Evolutionary conservation across 2,888 invertebrate genomes (phyloP), one percentile per base, ranked within the genome.

Genomic region (Dicycla oo): DNA sequence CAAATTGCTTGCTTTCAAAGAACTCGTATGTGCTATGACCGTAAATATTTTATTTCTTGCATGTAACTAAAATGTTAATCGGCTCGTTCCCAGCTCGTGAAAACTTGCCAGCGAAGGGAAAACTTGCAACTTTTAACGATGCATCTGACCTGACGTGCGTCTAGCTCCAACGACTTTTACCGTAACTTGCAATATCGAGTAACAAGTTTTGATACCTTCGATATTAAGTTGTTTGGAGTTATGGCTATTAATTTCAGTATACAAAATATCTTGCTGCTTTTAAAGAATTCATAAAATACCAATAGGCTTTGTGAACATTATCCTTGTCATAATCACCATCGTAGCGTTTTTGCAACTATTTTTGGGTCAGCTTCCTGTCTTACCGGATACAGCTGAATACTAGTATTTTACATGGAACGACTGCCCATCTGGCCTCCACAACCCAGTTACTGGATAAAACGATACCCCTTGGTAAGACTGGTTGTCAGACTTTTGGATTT

Each of bases 61-160:
- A 56, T 61, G 47, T 56, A 62, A 56, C 54, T 69, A 57, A 62
- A 45, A 75, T 61, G 61, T 66, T 65, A 67, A 69, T 63, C 43
- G 30, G 30, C 53, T 71, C 70, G 68, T 61, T 74, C 15, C 26
- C 23, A 58, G 57, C 63, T 60, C 34, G 70, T 73, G 63, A 67
- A 65, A 82, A 78, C 70, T 83, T 67, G 64, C 67, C 40, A 61
- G 77, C 64, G 70, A 60, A 54, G 58, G 51, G 69, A 69, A 81
- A 83, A 78, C 70, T 82, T 71, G 57, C 23, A 77, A 86, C 81
- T 87, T 87, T 86, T 88, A 88, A 88, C 86, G 86, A 88, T 88
- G 86, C 84, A 82, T 73, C 74, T 75, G n/a, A n/a, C n/a, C n/a
- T n/a, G 75, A 75, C 73, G 67, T 76, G 56, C 69, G 62, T 82